These are phyloP conservation scores for Cotesia congregata DNA, from an alignment of 2,888 invertebrate species.

Conservation along the genomic window DNA sequence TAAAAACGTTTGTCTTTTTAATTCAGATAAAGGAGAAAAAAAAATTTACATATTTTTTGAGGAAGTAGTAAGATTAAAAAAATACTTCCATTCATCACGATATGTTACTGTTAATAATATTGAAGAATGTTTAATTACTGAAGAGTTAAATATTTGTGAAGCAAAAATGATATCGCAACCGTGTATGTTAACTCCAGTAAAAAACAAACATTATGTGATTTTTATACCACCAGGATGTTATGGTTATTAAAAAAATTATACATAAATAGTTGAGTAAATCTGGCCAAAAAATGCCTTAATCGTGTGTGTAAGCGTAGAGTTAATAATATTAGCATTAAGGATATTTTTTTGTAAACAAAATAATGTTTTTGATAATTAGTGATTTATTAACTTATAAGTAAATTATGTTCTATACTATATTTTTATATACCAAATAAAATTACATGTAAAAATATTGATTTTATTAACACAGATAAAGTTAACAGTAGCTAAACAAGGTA, in stretches of 20 bases:
- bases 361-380: too few relatives aligned
- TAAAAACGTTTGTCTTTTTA: neutral
- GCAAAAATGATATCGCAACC: conserved; percentile 20
- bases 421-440: too few relatives aligned
- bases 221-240: conserved; percentile 11
- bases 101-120: conserved; percentile 28
- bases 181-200: conserved; percentile 21
- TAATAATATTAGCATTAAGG: too few relatives aligned
- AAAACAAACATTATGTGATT: conserved; percentile 23
- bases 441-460: too few relatives aligned
- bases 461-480: too few relatives aligned
- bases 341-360: too few relatives aligned
- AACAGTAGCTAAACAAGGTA: too few relatives aligned
- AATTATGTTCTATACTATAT: too few relatives aligned
- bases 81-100: conserved; percentile 29
- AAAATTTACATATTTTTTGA: conserved; percentile 17
- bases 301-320: too few relatives aligned
- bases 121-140: conserved; percentile 26
- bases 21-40: neutral
- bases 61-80: neutral
- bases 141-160: conserved; percentile 22
- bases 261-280: too few relatives aligned
- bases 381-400: too few relatives aligned
- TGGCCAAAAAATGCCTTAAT: too few relatives aligned
- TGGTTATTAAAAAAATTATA: neutral